These are phyloP conservation scores for Liopterus haemorrhoidalis DNA, from an alignment of 2,888 invertebrate genomes.

Conservation along the genomic window DNA sequence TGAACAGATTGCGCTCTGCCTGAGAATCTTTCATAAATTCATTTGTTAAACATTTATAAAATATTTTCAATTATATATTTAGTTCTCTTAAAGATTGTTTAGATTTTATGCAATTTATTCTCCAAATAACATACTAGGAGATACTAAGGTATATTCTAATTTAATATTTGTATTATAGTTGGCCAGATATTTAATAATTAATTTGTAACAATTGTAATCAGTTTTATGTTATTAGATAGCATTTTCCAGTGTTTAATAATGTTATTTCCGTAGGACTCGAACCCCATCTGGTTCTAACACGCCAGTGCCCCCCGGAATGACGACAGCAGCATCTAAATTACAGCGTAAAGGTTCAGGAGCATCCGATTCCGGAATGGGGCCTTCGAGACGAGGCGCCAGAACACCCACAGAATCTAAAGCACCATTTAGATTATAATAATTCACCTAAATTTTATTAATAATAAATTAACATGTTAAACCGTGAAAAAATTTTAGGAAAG, in stretches of 20 bases:
- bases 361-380: conserved; percentile 57
- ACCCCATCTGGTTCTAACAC: conserved; percentile 73
- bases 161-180: not conserved
- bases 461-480: conserved; percentile 5
- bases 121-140: not conserved
- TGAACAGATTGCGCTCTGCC: no score
- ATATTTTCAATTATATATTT: no score
- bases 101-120: not conserved
- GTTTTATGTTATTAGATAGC: not conserved
- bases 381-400: conserved; percentile 40
- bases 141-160: not conserved
- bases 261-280: conserved; percentile 57
- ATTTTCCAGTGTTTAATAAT: not conserved
- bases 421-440: conserved; percentile 63
- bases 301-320: conserved; percentile 59
- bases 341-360: conserved; percentile 63
- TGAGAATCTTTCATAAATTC: no score
- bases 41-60: no score
- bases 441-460: not conserved
- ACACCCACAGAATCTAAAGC: conserved; percentile 55
- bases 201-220: not conserved
- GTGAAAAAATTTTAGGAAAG: no score
- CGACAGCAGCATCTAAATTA: conserved; percentile 58
- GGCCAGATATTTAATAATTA: not conserved
- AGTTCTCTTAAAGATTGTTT: no score